Evolutionary conservation across 2,888 invertebrate species (phyloP), one percentile per base, ranked within the genome.

Genomic region (Volucella inanis): DNA sequence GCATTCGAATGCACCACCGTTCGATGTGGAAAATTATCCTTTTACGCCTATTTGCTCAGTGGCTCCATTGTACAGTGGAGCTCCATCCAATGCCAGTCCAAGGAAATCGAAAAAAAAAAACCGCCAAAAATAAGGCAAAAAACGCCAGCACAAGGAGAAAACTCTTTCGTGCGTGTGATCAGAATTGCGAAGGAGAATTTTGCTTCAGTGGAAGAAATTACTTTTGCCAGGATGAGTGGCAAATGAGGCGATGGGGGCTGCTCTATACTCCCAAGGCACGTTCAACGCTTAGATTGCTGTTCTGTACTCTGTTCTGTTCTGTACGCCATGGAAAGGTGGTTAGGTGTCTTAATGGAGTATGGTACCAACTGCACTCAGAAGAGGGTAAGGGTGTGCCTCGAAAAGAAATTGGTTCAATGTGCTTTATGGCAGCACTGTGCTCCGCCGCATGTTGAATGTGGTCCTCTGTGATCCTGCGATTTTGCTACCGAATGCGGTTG

Each of bases 151-250:
- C 54, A 81, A 81, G 76, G 81, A 81, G 87, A 83, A 87, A 88
- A 88, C 88, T 88, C 87, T 88, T 88, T 88, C 87, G 87, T 88
- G 88, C 88, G 88, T 88, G 88, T 88, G 88, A 88, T 88, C 88
- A 87, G 88, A 88, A 88, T 88, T 85, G 64, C 76, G 81, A 86
- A 87, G 80, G 78, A 87, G 85, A 74, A 71, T 77, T 83, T 78
- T 71, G 85, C 57, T 81, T 14, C 67, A 81, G 76, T 68, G 72
- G 50, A 85, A 85, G 81, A 85, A 85, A 85, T 85, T 85, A 85
- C 85, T 85, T 85, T 72, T 81, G 71, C 81, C 77, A 85, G 85
- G 81, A 81, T 85, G 77, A 81, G 85, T 85, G 77, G 81, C 81
- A 85, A 85, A 85, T 85, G 85, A 85, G 76, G 85, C 85, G 76